A percentile compares a stretch with the other conserved stretches of the same genome.
These are phyloP conservation scores for Watsonalla cultraria DNA, from an alignment of 2,888 invertebrate species.

Conservation along the genomic window DNA sequence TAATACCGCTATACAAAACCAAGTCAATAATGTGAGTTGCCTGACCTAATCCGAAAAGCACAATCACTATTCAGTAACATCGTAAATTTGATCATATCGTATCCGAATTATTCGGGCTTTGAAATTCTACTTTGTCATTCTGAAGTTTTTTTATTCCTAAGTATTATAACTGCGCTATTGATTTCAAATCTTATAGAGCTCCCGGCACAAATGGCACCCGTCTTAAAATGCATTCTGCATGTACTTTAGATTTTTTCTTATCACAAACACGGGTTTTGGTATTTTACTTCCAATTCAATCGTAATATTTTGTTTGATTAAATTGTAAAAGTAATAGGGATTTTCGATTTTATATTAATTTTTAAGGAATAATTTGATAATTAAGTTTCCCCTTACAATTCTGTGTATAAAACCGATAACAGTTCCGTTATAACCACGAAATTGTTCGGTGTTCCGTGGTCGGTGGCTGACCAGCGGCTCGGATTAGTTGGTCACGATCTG, in stretches of 20 bases:
- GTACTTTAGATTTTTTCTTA: no score
- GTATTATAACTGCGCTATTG: not conserved
- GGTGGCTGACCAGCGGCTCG: constrained; percentile 32
- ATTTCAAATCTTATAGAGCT: not conserved
- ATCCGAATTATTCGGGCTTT: not conserved
- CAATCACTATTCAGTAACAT: not conserved
- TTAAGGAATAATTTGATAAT: no score
- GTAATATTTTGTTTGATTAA: no score
- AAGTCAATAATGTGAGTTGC: not conserved
- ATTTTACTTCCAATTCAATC: no score
- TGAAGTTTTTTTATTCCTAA: not conserved
- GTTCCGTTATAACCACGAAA: constrained; percentile 37
- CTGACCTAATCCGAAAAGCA: not conserved
- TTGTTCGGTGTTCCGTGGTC: constrained; percentile 12
- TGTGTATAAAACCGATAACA: constrained; percentile 17
- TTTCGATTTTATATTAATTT: no score
- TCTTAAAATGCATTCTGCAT: no score
- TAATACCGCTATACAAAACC: constrained; percentile 8
- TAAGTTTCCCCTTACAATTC: not conserved
- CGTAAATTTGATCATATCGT: not conserved
- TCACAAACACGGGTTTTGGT: no score
- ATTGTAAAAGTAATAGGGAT: no score
- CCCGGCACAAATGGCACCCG: not conserved
- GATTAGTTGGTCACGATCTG: constrained; percentile 47
- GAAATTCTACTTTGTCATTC: not conserved